Evolutionary conservation across 2,113 vertebrate species (phyloP).

Genomic region (Mus pahari): DNA sequence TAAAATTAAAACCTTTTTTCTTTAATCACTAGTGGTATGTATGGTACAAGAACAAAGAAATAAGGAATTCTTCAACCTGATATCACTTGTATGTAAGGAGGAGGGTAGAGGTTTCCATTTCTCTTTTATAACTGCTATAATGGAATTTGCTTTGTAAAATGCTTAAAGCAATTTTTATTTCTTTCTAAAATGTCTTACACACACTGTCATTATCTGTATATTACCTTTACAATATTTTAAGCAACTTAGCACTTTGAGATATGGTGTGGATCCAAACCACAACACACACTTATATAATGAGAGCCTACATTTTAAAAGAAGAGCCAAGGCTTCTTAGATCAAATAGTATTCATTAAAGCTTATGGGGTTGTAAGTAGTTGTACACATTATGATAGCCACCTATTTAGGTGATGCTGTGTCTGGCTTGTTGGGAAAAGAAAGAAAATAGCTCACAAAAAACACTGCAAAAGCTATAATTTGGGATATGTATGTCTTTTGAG

Average conservation of each 20-base stretch:
- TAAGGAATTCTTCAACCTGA: neutral
- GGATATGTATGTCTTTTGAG: neutral
- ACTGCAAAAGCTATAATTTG: neutral
- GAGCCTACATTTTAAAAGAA: neutral
- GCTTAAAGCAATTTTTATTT: neutral
- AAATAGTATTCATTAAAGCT: neutral
- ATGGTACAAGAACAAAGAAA: neutral
- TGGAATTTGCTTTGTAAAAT: neutral
- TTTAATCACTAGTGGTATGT: neutral
- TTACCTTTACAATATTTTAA: neutral
- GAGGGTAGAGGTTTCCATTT: neutral
- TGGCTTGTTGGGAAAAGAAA: slow-evolving; percentile 17
- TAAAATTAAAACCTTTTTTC: neutral
- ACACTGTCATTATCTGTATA: neutral
- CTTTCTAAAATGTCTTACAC: neutral
- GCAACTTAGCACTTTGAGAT: neutral
- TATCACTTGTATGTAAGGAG: neutral
- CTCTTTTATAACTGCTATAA: neutral
- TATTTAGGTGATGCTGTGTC: neutral
- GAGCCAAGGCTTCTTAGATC: neutral
- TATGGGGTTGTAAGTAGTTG: neutral
- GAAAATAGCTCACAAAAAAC: neutral
- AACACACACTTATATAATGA: neutral
- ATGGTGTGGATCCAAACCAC: neutral
- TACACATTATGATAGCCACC: neutral